These are phyloP conservation scores for Bombyx mandarina DNA, from an alignment of 1,140 invertebrate genomes.

Conservation along the genomic window DNA sequence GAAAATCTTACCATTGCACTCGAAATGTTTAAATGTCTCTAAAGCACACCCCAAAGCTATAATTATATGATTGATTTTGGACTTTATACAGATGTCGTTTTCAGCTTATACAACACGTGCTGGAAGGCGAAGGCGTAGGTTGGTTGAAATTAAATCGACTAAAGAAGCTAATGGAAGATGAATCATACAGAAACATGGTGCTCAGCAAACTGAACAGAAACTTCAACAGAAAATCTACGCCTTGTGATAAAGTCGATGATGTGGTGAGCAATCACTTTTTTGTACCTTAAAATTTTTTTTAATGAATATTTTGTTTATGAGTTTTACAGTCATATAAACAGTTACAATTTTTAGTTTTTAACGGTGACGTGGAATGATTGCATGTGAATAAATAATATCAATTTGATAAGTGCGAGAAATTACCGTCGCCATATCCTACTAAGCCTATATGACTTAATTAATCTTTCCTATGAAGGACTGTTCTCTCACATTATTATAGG, in stretches of 20 bases:
- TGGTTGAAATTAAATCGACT: constrained; percentile 96
- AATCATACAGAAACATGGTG: constrained; percentile 97
- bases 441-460: no score
- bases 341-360: not conserved
- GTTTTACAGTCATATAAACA: not conserved
- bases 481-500: no score
- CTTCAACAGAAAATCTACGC: constrained; percentile 92
- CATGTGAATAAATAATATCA: no score
- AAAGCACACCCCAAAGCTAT: no score
- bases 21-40: no score
- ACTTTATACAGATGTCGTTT: constrained; percentile 10
- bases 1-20: no score
- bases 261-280: constrained; percentile 79
- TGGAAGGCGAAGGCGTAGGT: constrained; percentile 96
- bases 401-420: no score
- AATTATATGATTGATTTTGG: no score
- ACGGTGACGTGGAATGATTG: no score
- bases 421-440: no score
- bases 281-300: constrained; percentile 4
- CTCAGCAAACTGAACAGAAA: constrained; percentile 96
- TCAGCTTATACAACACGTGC: constrained; percentile 90
- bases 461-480: no score
- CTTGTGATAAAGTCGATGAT: constrained; percentile 97
- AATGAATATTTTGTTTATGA: not conserved
- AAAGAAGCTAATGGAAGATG: constrained; percentile 98